Evolutionary conservation across 1,140 invertebrate genomes (phyloP).

Genomic region (Lordiphosa collinella): DNA sequence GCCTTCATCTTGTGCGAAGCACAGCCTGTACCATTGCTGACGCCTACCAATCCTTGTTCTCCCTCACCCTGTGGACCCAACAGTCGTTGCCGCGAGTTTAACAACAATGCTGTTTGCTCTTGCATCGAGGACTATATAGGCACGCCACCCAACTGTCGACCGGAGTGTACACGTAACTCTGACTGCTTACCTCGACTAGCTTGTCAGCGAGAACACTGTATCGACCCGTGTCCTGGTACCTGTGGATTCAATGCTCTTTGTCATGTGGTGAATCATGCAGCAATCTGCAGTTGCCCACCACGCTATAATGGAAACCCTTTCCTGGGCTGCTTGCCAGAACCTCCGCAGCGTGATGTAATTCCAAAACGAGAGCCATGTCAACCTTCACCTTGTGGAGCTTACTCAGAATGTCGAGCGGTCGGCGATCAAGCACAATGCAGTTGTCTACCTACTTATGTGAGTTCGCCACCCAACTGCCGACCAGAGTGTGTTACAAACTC

Average conservation of each 20-base stretch:
- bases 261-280: conserved; percentile 89
- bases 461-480: conserved; percentile 88
- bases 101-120: conserved; percentile 83
- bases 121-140: conserved; percentile 83
- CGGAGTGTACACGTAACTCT: conserved; percentile 90
- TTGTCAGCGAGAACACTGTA: conserved; percentile 87
- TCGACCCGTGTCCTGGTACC: conserved; percentile 85
- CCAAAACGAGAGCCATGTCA: conserved; percentile 81
- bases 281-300: conserved; percentile 88
- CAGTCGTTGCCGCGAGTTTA: conserved; percentile 80
- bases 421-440: conserved; percentile 85
- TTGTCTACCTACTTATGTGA: conserved; percentile 86
- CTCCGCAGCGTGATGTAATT: conserved; percentile 50
- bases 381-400: conserved; percentile 88
- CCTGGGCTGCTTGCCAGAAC: conserved; percentile 82
- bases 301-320: conserved; percentile 92
- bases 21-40: conserved; percentile 54
- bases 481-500: conserved; percentile 92
- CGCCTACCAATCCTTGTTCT: conserved; percentile 80
- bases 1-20: conserved; percentile 69
- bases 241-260: conserved; percentile 89
- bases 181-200: conserved; percentile 89
- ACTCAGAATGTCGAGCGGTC: conserved; percentile 85
- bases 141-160: conserved; percentile 88
- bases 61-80: conserved; percentile 84